Percentiles rank a stretch among this genome's conserved stretches.
Evolutionary conservation across 2,113 vertebrate genomes (phyloP).

Genomic region (Colaptes auratus): DNA sequence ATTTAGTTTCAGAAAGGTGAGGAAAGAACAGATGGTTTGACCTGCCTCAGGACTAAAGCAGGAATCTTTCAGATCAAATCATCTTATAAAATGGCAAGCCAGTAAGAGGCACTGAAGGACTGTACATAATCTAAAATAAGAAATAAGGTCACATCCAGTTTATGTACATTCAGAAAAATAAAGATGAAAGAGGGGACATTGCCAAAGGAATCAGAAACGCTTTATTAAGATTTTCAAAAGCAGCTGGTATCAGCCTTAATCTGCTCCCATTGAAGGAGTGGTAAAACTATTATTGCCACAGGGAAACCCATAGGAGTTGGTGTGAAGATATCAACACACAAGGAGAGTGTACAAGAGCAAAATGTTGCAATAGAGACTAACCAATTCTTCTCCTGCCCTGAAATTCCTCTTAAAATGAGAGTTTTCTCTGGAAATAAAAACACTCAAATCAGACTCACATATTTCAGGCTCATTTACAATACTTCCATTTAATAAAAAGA

Average conservation of each 20-base stretch:
- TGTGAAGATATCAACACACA: neutral
- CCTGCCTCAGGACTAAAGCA: neutral
- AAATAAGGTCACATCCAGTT: neutral
- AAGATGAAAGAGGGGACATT: neutral
- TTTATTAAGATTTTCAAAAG: neutral
- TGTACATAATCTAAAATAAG: neutral
- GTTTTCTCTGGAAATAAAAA: neutral
- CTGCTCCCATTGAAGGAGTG: neutral
- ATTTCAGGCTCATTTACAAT: neutral
- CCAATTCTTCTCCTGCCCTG: neutral
- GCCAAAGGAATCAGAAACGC: neutral
- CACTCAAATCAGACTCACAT: neutral
- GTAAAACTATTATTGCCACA: neutral
- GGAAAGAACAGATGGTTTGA: neutral
- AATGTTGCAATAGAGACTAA: neutral
- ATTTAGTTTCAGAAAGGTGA: neutral
- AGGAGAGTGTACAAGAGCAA: neutral
- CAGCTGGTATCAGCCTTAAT: neutral
- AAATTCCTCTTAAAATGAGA: neutral
- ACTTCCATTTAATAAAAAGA: neutral
- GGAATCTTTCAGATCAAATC: neutral
- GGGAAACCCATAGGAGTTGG: neutral
- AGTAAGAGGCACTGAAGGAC: neutral
- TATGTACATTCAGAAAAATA: neutral
- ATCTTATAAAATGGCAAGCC: neutral